Base-by-base conservation (phyloP, 1,140 invertebrate species). In the Argopecten irradians region DNA sequence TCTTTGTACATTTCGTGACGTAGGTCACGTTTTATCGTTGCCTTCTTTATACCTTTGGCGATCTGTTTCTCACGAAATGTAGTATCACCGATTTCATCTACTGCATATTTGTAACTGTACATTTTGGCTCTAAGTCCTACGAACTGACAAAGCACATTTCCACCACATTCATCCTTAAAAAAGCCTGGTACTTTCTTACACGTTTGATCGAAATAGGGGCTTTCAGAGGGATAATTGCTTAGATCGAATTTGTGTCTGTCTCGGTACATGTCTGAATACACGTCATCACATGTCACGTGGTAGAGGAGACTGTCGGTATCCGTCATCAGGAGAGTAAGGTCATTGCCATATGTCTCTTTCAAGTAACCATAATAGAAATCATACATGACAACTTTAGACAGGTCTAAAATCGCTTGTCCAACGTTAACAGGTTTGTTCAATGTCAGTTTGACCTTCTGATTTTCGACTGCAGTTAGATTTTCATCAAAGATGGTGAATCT, bases 71-170 rank as follows among this genome's bases (percentile, higher is more conserved):
- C n/a, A n/a, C n/a, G n/a, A n/a, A n/a, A n/a, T 39, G 36, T 8
- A 39, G 5, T 13, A 8, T 5, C 5, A 39, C 36, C 36, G 13
- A 8, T 39, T 19, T 11, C 13, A 2, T 16, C 2, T 5, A 19
- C 13, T 19, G 13, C 19, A 19, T 11, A 46, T 3, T 11, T 19
- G 22, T 46, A 46, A 39, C 5, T 8, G 22, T 46, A 46, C 43
- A 46, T 46, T 46, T 46, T 16, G 2, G 85, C 22, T 43, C 39
- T 85, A 14, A 92, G 94, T 95, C 34, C 89, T 7, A 89, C 85
- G 89, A 91, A 91, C 19, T 89, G 46, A 36, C 87, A 34, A 34
- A 91, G 85, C 2, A 34, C 16, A n/a, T 34, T 71, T n/a, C 87
- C 87, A 5, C 82, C 36, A 34, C 16, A 36, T 43, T 90, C 87